These are phyloP conservation scores for Agrochola macilenta DNA, from an alignment of 2,888 invertebrate genomes.

Conservation along the genomic window DNA sequence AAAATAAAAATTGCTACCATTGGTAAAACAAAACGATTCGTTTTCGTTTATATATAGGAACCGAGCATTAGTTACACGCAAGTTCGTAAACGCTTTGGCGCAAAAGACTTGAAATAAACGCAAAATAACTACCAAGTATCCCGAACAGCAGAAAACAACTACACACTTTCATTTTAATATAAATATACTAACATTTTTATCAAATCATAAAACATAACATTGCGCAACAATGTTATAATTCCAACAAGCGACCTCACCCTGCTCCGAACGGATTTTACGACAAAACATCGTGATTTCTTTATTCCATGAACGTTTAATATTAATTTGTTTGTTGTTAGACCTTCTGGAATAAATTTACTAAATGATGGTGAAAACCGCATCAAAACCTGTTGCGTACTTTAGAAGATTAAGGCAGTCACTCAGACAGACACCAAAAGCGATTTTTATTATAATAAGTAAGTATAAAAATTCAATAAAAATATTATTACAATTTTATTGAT, in stretches of 20 bases:
- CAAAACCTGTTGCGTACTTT: background rate
- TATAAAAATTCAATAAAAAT: background rate
- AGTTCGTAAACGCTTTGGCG: background rate
- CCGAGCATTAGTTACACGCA: no score
- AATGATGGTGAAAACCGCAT: no score
- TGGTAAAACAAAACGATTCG: no score
- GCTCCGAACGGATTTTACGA: background rate
- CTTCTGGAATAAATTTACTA: background rate
- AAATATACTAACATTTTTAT: no score
- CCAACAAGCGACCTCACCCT: background rate
- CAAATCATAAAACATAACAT: no score
- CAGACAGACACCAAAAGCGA: background rate
- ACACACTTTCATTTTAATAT: no score
- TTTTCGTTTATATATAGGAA: no score
- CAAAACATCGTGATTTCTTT: background rate
- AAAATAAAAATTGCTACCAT: no score
- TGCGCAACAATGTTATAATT: no score
- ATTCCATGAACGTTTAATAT: background rate
- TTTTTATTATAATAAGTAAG: background rate
- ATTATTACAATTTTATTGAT: slow-evolving; percentile 19
- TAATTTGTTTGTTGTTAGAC: no score
- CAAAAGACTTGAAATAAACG: background rate
- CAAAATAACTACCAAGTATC: slow-evolving; percentile 38
- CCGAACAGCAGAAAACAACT: slow-evolving; percentile 26
- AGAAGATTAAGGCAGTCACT: background rate